Evolutionary conservation across 2,888 invertebrate genomes (phyloP).

Genomic region (Diaprepes abbreviatus): DNA sequence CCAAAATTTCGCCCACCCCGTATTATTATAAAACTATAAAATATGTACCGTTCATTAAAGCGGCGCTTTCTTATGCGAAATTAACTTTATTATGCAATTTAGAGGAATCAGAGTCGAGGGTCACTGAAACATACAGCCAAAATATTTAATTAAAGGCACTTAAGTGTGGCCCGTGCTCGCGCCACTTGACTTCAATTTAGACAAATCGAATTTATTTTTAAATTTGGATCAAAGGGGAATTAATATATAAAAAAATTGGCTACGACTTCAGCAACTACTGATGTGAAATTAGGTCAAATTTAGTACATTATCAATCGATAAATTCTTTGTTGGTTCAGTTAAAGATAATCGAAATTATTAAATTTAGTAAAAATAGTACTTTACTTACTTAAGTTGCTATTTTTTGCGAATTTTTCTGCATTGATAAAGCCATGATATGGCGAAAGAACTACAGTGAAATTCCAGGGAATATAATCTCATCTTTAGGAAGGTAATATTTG

Average conservation of each 20-base stretch:
- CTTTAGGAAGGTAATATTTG: too few relatives aligned
- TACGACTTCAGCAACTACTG: too few relatives aligned
- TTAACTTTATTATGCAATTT: conserved; percentile 15
- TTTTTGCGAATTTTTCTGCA: too few relatives aligned
- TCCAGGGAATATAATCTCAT: too few relatives aligned
- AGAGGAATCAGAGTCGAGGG: conserved; percentile 16
- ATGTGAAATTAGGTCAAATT: too few relatives aligned
- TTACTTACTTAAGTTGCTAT: neutral
- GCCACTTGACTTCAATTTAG: conserved; percentile 23
- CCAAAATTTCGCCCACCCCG: neutral
- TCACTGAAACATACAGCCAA: conserved; percentile 22
- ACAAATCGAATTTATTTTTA: conserved; percentile 20
- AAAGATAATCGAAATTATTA: neutral
- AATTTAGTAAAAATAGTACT: neutral
- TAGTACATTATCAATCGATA: too few relatives aligned
- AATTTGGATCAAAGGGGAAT: neutral
- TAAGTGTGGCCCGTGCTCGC: conserved; percentile 15
- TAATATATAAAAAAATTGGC: neutral
- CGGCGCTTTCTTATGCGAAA: conserved; percentile 18
- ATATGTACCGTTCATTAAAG: neutral
- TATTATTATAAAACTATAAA: neutral
- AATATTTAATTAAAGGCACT: conserved; percentile 25
- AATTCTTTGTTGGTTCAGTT: neutral
- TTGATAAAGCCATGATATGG: too few relatives aligned
- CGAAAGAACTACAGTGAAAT: too few relatives aligned